phyloP scores from a whole-genome alignment of 2,113 vertebrate species.

The Crotalus tigris region DNA sequence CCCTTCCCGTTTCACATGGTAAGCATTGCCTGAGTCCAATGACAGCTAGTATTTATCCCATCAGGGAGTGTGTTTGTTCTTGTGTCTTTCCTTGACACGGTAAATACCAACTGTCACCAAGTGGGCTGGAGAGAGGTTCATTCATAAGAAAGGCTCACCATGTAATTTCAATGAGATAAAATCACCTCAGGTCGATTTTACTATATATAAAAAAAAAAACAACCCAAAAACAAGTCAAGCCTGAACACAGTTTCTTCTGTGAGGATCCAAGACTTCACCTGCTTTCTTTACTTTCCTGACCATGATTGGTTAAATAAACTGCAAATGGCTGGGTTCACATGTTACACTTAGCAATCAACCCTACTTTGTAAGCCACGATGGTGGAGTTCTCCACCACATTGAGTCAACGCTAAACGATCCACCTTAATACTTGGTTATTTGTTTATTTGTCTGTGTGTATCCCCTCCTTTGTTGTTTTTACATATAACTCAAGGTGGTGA shows the following conservation, averaged over 20 bases:
- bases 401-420: too few species aligned
- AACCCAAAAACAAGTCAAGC: background rate
- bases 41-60: background rate
- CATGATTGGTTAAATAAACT: background rate
- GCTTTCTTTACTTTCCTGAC: background rate
- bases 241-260: background rate
- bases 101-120: background rate
- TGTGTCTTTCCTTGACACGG: background rate
- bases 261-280: background rate
- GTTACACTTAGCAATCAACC: too few species aligned
- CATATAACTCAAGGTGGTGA: too few species aligned
- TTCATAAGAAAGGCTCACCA: background rate
- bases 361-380: too few species aligned
- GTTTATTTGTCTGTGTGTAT: too few species aligned
- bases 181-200: background rate
- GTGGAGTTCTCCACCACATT: too few species aligned
- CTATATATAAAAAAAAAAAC: background rate
- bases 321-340: background rate
- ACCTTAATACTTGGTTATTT: too few species aligned
- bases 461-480: too few species aligned
- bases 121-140: background rate
- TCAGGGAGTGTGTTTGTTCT: background rate
- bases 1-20: background rate
- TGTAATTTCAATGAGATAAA: background rate
- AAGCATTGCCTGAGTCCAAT: background rate